Evolutionary conservation across 1,140 invertebrate species (phyloP).

Genomic region (Drosophila burlai): DNA sequence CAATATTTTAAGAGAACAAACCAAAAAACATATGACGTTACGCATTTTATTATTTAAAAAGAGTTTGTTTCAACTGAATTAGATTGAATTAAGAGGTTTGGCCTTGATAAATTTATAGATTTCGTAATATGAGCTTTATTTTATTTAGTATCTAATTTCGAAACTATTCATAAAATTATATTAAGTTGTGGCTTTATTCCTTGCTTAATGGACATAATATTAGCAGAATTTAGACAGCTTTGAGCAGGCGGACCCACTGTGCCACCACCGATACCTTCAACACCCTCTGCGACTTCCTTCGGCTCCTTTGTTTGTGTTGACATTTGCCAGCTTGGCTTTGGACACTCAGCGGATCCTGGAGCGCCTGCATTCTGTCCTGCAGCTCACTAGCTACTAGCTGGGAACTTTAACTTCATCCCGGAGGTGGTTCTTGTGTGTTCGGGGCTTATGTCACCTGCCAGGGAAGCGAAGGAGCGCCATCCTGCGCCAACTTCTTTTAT

Average conservation of each 20-base stretch:
- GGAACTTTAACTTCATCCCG: slow-evolving; percentile 41
- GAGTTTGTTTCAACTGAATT: neutral
- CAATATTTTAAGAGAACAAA: too few species aligned
- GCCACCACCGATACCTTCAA: neutral
- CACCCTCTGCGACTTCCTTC: neutral
- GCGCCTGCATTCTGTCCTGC: slow-evolving; percentile 18
- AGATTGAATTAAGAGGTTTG: neutral
- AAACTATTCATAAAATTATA: neutral
- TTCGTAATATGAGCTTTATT: neutral
- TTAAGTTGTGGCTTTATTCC: neutral
- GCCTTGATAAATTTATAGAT: neutral
- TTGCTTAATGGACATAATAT: neutral
- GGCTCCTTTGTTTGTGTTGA: slow-evolving; percentile 72
- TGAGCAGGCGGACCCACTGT: slow-evolving; percentile 16
- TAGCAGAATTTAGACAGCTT: neutral
- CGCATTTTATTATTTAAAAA: too few species aligned
- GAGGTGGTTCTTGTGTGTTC: slow-evolving; percentile 42
- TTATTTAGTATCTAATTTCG: neutral
- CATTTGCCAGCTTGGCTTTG: slow-evolving; percentile 78
- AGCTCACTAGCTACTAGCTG: slow-evolving; percentile 46
- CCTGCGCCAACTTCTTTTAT: slow-evolving; percentile 40
- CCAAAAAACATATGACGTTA: too few species aligned
- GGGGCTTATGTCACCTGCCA: slow-evolving; percentile 63
- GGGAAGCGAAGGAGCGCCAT: slow-evolving; percentile 11
- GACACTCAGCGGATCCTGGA: slow-evolving; percentile 25